Conservation (phyloP, 2,888 invertebrate genomes). For the Chalcosyrphus nemorum region DNA sequence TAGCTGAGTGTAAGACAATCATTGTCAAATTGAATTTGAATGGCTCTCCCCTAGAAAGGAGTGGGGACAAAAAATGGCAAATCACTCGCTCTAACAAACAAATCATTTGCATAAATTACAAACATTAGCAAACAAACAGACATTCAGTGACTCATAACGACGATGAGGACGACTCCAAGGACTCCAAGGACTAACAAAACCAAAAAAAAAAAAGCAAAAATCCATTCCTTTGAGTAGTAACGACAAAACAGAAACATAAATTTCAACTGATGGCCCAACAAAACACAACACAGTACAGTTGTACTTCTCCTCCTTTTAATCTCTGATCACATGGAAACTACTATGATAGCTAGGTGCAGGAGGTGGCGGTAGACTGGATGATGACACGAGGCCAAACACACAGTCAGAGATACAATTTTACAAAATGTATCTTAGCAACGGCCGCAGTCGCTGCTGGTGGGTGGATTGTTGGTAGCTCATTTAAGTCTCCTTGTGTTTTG, state of each 20-base stretch:
- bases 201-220: neutral
- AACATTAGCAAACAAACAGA: neutral
- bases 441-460: neutral
- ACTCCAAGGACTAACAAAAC: neutral
- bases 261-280: neutral
- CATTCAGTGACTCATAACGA: neutral
- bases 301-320: neutral
- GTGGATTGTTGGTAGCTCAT: neutral
- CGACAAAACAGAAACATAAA: slow-evolving; percentile 7
- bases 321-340: neutral
- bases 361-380: no score
- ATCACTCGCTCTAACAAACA: neutral
- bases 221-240: neutral
- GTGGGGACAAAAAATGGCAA: neutral
- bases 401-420: neutral
- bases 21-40: slow-evolving; percentile 1
- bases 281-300: neutral
- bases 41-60: neutral
- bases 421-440: neutral
- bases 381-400: neutral
- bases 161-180: no score
- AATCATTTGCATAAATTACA: slow-evolving; percentile 10
- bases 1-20: neutral
- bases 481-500: neutral
- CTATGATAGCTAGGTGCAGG: neutral